Evolutionary conservation across 2,797 vertebrate genomes (phyloP).

Genomic region (Lycodopsis pacificus): DNA sequence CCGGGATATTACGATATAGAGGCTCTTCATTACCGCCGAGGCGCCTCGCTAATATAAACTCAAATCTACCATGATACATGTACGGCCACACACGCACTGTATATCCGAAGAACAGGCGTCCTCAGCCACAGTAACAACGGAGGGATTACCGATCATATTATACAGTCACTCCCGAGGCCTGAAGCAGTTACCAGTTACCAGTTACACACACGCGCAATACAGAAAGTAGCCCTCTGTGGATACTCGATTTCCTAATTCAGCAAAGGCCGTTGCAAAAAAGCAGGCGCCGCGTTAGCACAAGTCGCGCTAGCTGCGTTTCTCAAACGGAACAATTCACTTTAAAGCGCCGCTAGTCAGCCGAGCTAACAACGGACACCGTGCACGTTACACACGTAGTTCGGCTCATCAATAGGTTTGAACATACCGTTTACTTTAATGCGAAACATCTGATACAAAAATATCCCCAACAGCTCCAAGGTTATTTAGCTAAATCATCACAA

Average conservation of each 20-base stretch:
- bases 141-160: constrained; percentile 29
- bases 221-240: constrained; percentile 31
- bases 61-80: constrained; percentile 31
- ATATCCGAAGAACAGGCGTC: background rate
- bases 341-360: constrained; percentile 48
- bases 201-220: constrained; percentile 15
- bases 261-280: constrained; percentile 67
- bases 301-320: too few species aligned
- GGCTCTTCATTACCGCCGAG: constrained; percentile 66
- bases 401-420: background rate
- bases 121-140: background rate
- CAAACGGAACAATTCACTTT: background rate
- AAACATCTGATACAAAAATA: constrained; percentile 3
- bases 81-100: background rate
- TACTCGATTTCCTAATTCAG: constrained; percentile 68
- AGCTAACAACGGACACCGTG: constrained; percentile 9
- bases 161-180: constrained; percentile 30
- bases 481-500: constrained; percentile 85
- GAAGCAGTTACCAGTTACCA: constrained; percentile 9
- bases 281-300: constrained; percentile 62
- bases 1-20: constrained; percentile 55
- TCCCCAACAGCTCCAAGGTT: constrained; percentile 73
- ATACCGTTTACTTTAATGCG: background rate
- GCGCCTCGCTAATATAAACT: constrained; percentile 54
- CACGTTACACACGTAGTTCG: background rate